A percentile compares a stretch with the other conserved stretches of the same genome.
phyloP scores from a whole-genome alignment of 2,113 vertebrate species.

The Aspidoscelis tigris region DNA sequence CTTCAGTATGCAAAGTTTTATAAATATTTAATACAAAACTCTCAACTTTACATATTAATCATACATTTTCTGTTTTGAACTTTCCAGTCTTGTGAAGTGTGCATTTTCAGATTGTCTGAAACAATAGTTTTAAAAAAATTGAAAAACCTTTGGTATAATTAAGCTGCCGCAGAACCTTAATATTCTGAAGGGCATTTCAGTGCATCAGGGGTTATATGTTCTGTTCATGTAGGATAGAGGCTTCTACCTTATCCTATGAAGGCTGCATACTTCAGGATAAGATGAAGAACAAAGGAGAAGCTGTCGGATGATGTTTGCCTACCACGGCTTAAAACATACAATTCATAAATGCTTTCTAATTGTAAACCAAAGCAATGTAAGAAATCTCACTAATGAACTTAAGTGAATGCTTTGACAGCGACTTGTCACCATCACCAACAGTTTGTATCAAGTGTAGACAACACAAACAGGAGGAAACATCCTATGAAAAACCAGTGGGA shows the following conservation, averaged over 20 bases:
- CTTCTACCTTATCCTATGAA: neutral
- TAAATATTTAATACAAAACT: slow-evolving; percentile 38
- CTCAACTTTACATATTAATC: slow-evolving; percentile 40
- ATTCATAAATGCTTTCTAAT: neutral
- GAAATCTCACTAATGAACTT: neutral
- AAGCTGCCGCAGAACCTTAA: neutral
- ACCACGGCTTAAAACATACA: too few relatives aligned
- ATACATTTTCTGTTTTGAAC: slow-evolving; percentile 23
- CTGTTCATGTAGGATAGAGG: neutral
- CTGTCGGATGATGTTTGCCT: neutral
- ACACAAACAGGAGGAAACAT: neutral
- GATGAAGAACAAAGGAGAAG: neutral
- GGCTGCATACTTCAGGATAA: neutral
- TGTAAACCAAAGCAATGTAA: neutral
- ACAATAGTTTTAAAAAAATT: neutral
- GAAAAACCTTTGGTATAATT: neutral
- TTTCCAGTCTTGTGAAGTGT: slow-evolving; percentile 20
- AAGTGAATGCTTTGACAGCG: neutral
- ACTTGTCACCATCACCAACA: neutral
- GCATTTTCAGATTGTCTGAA: neutral
- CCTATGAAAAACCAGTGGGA: neutral
- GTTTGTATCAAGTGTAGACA: neutral
- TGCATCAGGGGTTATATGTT: neutral
- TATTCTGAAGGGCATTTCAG: neutral
- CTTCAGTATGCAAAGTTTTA: slow-evolving; percentile 50